Base-by-base conservation (phyloP, 2,888 invertebrate species). In the Ptychoptera contaminata region DNA sequence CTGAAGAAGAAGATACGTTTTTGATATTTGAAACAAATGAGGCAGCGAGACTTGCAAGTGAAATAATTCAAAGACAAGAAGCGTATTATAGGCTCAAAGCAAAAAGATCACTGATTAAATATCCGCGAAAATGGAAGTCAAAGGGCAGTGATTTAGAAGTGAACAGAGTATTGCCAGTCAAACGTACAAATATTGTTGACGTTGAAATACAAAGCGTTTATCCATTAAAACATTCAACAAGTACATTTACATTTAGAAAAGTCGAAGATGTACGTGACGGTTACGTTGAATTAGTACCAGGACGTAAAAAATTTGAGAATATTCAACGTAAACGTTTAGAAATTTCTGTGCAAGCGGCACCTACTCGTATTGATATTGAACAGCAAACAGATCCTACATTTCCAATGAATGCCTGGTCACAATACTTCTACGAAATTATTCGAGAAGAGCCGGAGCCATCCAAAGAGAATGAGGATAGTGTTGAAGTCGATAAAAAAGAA, bases 361-460 rank as follows among this genome's bases (percentile, higher is more conserved):
- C 77, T 1, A 46, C 58, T 1, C 63, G 57, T 40, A 47, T 59
- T 1, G 55, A 67, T 12, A 67, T 64, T 47, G 68, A 69, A 48
- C 77, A 76, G 31, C 85, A 85, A 67, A 84, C 84, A 1, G 68
- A 67, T 43, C 72, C 76, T 11, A 71, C 73, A 35, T 80, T 79
- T 57, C 80, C 79, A 1, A 67, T 72, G 47, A 82, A 82, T 58
- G 69, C 72, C 47, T 78, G 77, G 74, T 76, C 78, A 1, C 83
- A 84, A 55, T 81, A 77, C 55, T 54, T 65, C 10, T 75, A 74
- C 48, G 65, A 66, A 47, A 56, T 65, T 11, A 55, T 58, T 40
- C 35, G 16, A 2, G 46, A 51, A 36, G 46, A 43, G 43, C 35
- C 16, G 11, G 16, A 32, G 11, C 47, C 48, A 8, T 56, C 57